phyloP scores from a whole-genome alignment of 2,797 vertebrate species.

The Pipistrellus kuhlii region DNA sequence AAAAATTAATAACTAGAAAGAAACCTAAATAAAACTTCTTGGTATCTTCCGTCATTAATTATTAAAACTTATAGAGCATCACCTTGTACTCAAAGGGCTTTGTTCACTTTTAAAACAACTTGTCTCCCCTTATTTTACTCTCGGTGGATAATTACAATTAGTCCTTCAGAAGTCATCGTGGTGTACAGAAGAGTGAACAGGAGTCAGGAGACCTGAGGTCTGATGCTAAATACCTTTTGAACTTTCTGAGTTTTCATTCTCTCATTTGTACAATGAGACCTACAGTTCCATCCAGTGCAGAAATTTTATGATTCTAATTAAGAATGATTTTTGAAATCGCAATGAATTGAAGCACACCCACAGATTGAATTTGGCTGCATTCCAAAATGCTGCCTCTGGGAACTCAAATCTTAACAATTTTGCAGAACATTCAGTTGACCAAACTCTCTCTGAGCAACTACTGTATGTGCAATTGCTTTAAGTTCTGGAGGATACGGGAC shows the following conservation, averaged over 20 bases:
- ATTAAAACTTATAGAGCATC: slow-evolving; percentile 22
- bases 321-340: slow-evolving; percentile 47
- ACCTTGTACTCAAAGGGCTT: not conserved
- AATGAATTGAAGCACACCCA: slow-evolving; percentile 21
- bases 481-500: not conserved
- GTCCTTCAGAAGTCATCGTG: not conserved
- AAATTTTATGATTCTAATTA: slow-evolving; percentile 55
- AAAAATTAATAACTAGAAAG: slow-evolving; percentile 43
- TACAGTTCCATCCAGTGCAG: not conserved
- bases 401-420: slow-evolving; percentile 46
- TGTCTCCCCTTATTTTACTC: not conserved
- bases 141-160: slow-evolving; percentile 21
- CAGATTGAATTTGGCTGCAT: slow-evolving; percentile 19
- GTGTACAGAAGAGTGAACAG: not conserved
- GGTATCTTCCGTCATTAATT: slow-evolving; percentile 18
- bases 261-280: not conserved
- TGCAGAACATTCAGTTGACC: slow-evolving; percentile 3
- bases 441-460: slow-evolving; percentile 11
- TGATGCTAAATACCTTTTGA: slow-evolving; percentile 16
- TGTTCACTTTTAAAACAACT: slow-evolving; percentile 35
- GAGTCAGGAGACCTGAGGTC: not conserved
- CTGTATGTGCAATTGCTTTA: not conserved
- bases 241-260: not conserved
- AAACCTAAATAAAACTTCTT: slow-evolving; percentile 1
- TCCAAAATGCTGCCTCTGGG: slow-evolving; percentile 56